Percentiles rank a stretch among this genome's conserved stretches.
Conservation (phyloP, 2,113 vertebrate species). For the Trogon surrucura region DNA sequence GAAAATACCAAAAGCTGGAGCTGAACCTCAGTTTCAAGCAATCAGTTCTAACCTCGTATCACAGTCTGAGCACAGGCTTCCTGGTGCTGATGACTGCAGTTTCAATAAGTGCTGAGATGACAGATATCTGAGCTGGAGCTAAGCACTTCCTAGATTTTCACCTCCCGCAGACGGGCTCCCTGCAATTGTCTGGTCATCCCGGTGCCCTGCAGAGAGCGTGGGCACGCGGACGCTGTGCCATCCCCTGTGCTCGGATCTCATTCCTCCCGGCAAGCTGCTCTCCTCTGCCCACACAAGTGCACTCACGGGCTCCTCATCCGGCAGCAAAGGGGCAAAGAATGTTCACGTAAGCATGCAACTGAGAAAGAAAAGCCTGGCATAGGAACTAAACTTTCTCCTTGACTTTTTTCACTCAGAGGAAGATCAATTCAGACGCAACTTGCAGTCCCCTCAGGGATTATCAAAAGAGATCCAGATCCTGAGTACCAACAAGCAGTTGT, state of each 20-base stretch:
- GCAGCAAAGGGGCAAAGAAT: background rate
- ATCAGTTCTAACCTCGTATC: background rate
- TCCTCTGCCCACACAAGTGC: background rate
- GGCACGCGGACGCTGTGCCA: background rate
- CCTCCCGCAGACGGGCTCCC: background rate
- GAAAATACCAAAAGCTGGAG: background rate
- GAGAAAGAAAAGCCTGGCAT: background rate
- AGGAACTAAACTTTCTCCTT: background rate
- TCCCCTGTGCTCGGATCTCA: rapidly evolving
- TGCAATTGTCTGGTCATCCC: background rate
- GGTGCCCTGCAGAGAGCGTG: background rate
- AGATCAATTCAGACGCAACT: background rate
- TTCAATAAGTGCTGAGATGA: background rate
- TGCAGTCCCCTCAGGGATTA: background rate
- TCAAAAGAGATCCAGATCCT: background rate
- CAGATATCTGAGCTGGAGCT: background rate
- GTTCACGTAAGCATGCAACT: background rate
- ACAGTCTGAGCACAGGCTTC: background rate
- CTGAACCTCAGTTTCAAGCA: background rate
- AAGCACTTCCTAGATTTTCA: background rate
- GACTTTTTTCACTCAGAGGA: background rate
- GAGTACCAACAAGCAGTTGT: background rate
- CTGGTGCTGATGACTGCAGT: constrained; percentile 1
- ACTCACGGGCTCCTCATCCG: background rate
- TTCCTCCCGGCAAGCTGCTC: background rate